Base-by-base conservation (phyloP, 1,140 invertebrate species). In the Leptopilina clavipes region DNA sequence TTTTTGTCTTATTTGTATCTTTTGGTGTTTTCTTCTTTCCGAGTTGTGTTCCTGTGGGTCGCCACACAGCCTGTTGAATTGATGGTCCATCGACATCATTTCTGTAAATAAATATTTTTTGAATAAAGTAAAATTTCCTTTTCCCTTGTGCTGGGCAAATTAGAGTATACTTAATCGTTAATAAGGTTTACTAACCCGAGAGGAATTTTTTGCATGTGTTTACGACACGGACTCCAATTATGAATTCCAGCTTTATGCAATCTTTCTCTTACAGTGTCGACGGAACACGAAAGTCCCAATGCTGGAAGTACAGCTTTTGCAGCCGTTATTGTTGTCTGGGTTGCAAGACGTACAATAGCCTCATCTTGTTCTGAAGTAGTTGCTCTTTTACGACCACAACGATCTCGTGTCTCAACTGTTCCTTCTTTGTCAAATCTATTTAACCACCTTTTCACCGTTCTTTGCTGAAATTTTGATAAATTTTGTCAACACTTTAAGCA, bases 351-450 rank as follows among this genome's bases (percentile, higher is more conserved):
- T 72, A 90, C 74, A 71, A 91, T 91, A 0, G 90, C 90, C 70
- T 89, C 88, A 48, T 91, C 89, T 74, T 91, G 86, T 76, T 90
- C 90, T 1, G 25, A 43, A 7, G 90, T 91, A 0, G 90, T 91
- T n/a, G 89, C 90, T 82, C 90, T 85, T 80, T 90, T 91, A 77
- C 90, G 84, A 31, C 90, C 90, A 74, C 90, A 90, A 77, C 90
- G 83, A 25, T 91, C 88, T 40, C 89, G 74, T 5, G 90, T 91
- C 74, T 90, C 89, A 0, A 91, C 90, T 0, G 84, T 90, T 2
- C 90, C 90, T 83, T 91, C 90, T 71, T 89, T 90, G 40, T 90
- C 87, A 52, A 91, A 91, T 77, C 90, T 86, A 59, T 91, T 91
- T 1, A 91, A 44, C 90, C 90, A 91, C 54, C 90, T 86, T 70